Conservation (phyloP, 2,888 invertebrate genomes). For the Coleophora flavipennella region DNA sequence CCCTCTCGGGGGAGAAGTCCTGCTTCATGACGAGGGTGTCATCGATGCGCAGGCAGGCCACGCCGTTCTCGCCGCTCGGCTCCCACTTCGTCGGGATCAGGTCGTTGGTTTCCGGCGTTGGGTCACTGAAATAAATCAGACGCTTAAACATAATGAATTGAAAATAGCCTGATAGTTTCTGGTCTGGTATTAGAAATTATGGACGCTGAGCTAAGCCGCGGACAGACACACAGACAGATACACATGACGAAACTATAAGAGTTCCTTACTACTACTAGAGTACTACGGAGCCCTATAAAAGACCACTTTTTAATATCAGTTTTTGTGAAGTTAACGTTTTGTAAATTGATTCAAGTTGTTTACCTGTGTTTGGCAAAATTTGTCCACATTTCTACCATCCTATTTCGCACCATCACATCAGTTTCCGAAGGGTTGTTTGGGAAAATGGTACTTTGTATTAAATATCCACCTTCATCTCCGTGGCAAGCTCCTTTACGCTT, state of each 20-base stretch:
- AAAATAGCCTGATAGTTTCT: no score
- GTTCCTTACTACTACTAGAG: no score
- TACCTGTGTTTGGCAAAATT: slow-evolving; percentile 75
- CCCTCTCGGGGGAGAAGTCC: slow-evolving; percentile 40
- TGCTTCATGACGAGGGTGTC: slow-evolving; percentile 40
- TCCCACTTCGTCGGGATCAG: slow-evolving; percentile 44
- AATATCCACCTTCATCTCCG: slow-evolving; percentile 74
- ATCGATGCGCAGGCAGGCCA: slow-evolving; percentile 42
- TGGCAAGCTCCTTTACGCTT: slow-evolving; percentile 70
- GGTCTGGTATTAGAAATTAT: background rate
- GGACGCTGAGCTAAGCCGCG: no score
- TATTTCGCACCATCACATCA: slow-evolving; percentile 47
- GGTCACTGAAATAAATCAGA: slow-evolving; percentile 40
- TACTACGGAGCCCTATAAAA: no score
- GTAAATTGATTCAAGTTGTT: no score
- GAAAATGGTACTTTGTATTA: slow-evolving; percentile 51
- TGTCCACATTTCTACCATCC: slow-evolving; percentile 72
- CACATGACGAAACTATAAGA: no score
- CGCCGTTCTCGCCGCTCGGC: slow-evolving; percentile 29
- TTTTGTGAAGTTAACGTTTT: no score
- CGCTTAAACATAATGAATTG: background rate
- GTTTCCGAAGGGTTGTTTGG: slow-evolving; percentile 28
- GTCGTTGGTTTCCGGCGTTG: slow-evolving; percentile 39
- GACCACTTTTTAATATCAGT: no score
- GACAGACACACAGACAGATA: no score